These are phyloP conservation scores for Hyles lineata DNA, from an alignment of 2,888 invertebrate species.

Conservation along the genomic window DNA sequence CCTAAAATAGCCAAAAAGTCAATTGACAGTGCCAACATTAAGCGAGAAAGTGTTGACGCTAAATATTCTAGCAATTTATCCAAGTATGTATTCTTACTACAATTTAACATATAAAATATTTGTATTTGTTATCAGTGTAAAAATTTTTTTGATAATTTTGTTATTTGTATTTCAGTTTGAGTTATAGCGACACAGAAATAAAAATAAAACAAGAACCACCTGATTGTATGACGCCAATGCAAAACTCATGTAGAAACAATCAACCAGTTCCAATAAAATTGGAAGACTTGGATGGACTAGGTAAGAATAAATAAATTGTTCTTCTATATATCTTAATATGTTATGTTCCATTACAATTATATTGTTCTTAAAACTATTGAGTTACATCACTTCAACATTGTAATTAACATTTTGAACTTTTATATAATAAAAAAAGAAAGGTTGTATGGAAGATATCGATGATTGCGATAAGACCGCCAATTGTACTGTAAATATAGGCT, in stretches of 20 bases:
- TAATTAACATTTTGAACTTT: no score
- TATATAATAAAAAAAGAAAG: no score
- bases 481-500: no score
- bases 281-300: constrained; percentile 81
- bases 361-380: not conserved
- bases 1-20: constrained; percentile 73
- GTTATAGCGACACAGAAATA: constrained; percentile 61
- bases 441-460: no score
- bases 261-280: constrained; percentile 78
- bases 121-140: not conserved
- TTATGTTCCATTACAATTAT: not conserved
- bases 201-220: constrained; percentile 74
- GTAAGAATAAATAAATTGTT: constrained; percentile 51
- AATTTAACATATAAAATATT: not conserved
- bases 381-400: no score
- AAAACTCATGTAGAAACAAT: constrained; percentile 56
- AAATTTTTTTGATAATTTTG: not conserved
- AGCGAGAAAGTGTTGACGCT: constrained; percentile 67
- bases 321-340: not conserved
- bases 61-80: constrained; percentile 57
- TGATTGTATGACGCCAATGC: constrained; percentile 53
- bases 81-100: constrained; percentile 57
- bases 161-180: constrained; percentile 50
- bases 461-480: no score
- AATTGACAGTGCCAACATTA: constrained; percentile 66